These are phyloP conservation scores for Watersipora subatra DNA, from an alignment of 1,140 invertebrate species.

Conservation along the genomic window DNA sequence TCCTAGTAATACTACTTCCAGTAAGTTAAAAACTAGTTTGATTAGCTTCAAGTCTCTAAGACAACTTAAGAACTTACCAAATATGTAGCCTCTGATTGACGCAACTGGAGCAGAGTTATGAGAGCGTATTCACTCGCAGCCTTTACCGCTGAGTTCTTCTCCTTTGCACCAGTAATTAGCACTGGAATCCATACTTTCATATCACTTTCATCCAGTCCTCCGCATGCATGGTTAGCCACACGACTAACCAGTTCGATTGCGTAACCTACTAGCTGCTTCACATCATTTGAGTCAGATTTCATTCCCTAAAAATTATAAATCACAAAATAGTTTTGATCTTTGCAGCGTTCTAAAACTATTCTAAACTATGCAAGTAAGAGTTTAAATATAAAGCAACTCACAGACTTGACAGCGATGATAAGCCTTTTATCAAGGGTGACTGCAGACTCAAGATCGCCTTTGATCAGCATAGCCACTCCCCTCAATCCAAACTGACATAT, in stretches of 20 bases:
- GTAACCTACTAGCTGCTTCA: conserved; percentile 78
- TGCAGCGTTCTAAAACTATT: no score
- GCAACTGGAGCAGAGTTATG: conserved; percentile 64
- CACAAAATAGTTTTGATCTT: no score
- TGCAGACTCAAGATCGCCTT: not conserved
- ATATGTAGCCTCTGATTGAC: conserved; percentile 58
- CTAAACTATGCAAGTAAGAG: no score
- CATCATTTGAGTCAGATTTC: conserved; percentile 83
- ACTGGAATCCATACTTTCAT: conserved; percentile 67
- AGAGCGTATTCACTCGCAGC: conserved; percentile 82
- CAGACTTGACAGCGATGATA: not conserved
- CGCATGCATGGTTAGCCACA: conserved; percentile 39
- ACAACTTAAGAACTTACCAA: conserved; percentile 46
- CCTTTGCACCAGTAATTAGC: conserved; percentile 90
- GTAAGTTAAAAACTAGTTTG: no score
- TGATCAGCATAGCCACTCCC: not conserved
- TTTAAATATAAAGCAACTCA: not conserved
- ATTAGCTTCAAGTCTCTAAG: no score
- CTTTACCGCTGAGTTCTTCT: conserved; percentile 88
- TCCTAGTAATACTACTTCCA: no score
- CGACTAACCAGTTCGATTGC: conserved; percentile 50
- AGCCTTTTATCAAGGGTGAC: not conserved
- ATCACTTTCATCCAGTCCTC: conserved; percentile 47
- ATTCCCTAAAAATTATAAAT: conserved; percentile 66
- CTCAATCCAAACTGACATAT: not conserved